Base-by-base conservation (phyloP, 2,797 vertebrate species). In the Arnoldichthys spilopterus region DNA sequence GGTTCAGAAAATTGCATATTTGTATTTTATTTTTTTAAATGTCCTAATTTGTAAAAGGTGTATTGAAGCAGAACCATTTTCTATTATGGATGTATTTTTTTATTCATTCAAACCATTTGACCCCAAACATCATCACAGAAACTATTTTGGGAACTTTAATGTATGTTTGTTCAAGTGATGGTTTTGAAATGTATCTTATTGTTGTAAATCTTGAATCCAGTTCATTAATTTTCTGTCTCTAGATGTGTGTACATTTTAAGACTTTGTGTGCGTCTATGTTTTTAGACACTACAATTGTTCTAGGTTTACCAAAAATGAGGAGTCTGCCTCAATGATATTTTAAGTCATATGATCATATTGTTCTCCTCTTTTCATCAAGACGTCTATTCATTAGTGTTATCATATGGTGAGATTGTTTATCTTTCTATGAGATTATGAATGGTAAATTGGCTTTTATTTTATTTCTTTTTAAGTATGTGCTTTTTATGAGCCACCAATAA, bases 231-330 rank as follows among this genome's bases (percentile, higher is more conserved):
- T 56, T 69, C 40, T 49, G 4, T 70, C 12, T 43, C 28, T 43
- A 18, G 30, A 15, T 69, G 32, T 74, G 30, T 15, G 28, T 68
- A 15, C 4, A 59, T 34, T 47, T 73, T 58, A 1, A 15, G 22
- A 24, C 9, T 22, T 22, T 56, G n/a, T 58, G 9, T 74, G 40
- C 43, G 30, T 62, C 34, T 7, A 43, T 66, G 54, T 47, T 51
- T 20, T 70, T 75, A 18, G 22, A 43, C 26, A 40, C 22, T n/a
- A 75, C n/a, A 24, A 8, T 54, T 22, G 15, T 71, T 51, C 61
- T 24, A 63, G 24, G 26, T 74, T 47, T 72, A 78, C 67, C 79
- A 81, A 81, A 78, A 28, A 75, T 18, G 4, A 67, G 24, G 32
- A 68, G 26, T 59, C 7, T 68, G 1, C 30, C 7, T 43, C 1